A percentile compares a stretch with the other conserved stretches of the same genome.
Conservation (phyloP, 2,888 invertebrate species). For the Enchytraeus crypticus region DNA sequence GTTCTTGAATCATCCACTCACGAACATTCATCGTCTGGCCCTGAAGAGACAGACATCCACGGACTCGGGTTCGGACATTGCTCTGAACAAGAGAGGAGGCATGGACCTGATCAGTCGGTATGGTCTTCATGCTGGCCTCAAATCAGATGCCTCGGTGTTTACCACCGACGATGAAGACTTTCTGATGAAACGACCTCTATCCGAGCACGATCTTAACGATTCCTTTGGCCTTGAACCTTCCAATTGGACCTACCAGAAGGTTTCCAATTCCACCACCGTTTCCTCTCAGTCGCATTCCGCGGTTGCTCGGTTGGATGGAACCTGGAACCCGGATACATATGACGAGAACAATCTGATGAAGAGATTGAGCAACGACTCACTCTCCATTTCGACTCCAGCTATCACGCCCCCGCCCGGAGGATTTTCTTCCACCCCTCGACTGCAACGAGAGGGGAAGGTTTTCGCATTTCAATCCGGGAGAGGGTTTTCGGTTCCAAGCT, state of each 20-base stretch:
- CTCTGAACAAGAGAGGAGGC: too few species aligned
- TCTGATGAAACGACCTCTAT: too few species aligned
- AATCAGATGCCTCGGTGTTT: too few species aligned
- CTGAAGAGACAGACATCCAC: too few species aligned
- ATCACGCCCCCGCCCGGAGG: neutral
- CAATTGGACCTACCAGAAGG: neutral
- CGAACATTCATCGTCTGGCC: too few species aligned
- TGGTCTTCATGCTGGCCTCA: too few species aligned
- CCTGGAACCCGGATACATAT: neutral
- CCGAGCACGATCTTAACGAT: too few species aligned
- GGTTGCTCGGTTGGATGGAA: neutral
- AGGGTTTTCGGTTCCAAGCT: neutral
- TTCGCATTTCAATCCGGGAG: neutral
- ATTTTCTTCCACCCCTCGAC: neutral
- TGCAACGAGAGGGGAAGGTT: neutral
- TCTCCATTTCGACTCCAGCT: neutral
- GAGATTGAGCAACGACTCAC: neutral
- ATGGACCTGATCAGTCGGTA: too few species aligned
- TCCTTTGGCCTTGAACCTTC: neutral
- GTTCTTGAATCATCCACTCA: too few species aligned
- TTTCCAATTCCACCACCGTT: neutral
- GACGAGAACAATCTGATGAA: neutral
- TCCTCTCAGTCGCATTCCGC: neutral
- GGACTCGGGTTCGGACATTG: too few species aligned
- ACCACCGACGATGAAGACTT: too few species aligned